phyloP scores from a whole-genome alignment of 2,113 vertebrate species.

The Amazona guildingii region DNA sequence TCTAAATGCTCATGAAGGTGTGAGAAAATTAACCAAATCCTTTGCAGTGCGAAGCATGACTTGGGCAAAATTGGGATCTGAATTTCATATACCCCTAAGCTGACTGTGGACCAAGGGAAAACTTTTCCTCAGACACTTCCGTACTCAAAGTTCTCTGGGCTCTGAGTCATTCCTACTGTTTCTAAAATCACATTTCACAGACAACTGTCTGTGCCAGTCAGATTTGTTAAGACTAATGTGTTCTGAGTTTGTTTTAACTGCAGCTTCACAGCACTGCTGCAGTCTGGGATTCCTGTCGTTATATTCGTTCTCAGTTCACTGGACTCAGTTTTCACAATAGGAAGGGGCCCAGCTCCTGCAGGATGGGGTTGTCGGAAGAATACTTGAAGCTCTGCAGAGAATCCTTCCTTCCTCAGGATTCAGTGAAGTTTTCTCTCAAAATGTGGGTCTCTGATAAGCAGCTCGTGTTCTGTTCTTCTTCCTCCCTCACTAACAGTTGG shows the following conservation, averaged over 20 bases:
- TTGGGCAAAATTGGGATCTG: neutral
- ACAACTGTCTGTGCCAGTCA: neutral
- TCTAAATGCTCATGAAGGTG: neutral
- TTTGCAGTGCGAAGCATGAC: neutral
- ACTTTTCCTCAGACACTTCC: neutral
- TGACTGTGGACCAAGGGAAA: neutral
- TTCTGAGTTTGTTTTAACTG: neutral
- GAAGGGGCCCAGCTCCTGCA: neutral
- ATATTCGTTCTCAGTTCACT: neutral
- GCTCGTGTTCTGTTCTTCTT: neutral
- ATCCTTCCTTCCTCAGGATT: conserved; percentile 35
- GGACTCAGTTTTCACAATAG: neutral
- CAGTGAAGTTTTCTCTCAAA: neutral
- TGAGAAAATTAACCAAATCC: neutral
- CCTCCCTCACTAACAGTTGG: neutral
- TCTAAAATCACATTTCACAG: neutral
- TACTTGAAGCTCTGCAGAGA: neutral
- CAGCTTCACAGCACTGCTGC: neutral
- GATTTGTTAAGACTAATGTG: neutral
- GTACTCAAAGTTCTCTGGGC: neutral
- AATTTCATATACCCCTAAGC: neutral
- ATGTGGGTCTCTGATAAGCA: conserved; percentile 6
- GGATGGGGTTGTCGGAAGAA: neutral
- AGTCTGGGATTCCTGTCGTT: neutral
- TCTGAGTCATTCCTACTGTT: neutral